Evolutionary conservation across 2,113 vertebrate genomes (phyloP), one percentile per base, ranked within the genome.

Genomic region (Microtus pennsylvanicus): DNA sequence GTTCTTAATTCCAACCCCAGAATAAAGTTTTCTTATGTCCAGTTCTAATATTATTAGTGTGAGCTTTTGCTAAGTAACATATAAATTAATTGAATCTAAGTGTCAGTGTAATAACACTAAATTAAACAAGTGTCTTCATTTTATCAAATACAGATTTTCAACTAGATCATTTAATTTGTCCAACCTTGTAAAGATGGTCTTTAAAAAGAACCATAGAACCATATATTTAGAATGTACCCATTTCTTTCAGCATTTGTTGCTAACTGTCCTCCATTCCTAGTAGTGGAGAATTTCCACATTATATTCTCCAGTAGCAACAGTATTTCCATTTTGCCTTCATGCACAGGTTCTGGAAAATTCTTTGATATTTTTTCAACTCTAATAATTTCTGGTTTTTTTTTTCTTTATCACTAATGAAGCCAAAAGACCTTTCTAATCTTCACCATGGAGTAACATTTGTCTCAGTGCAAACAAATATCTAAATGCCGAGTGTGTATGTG

Each of bases 401-500:
- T 74, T 70, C 22, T 42, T 45, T 75, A 24, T 45, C 7, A 42
- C 38, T 45, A 42, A 24, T 45, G 70, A 38, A 19, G 3, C 19
- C 35, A 38, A 8, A 74, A 74, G 70, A 74, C 19, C 35, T 38
- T n/a, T 74, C 50, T 52, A 52, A 52, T 52, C 8, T 19, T 74
- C 17, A 38, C 35, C 19, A 72, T 2, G 35, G 69, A 70, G 35
- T 14, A 70, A 19, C 14, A 70, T 0, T 35, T n/a, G 5, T 70
- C 7, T 72, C 70, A 19, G 35, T 72, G 70, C 7, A 21, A 7
- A 72, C 16, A 72, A 17, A n/a, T 72, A n/a, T 21, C 70, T 22
- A 74, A 1, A 74, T 3, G 3, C 10, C 0, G 4, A 11, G 9
- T 42, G 0, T 42, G n/a, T 75, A 42, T 45, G 22, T 45, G 22